Evolutionary conservation across 2,797 vertebrate species (phyloP), one percentile per base, ranked within the genome.

Genomic region (Scleropages formosus): DNA sequence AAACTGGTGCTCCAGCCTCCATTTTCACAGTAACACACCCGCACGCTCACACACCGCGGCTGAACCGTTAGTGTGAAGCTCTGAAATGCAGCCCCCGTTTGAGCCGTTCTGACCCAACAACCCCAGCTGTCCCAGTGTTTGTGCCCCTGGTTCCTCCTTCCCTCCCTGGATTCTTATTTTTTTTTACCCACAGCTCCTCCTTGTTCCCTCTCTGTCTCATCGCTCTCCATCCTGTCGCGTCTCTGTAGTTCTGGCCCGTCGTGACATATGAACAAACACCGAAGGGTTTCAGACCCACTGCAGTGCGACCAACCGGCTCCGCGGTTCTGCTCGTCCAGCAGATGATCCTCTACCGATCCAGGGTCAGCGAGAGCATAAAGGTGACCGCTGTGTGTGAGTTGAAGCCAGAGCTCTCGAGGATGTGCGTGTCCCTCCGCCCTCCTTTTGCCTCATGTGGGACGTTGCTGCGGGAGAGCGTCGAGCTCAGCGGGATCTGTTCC

Each of bases 1-100:
- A 26, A 46, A 69, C 20, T 39, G 31, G 31, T 39, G 6, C n/a
- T n/a, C n/a, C n/a, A n/a, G n/a, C 31, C 31, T 6, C 6, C 31
- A 2, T 39, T 6, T 39, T n/a, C n/a, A n/a, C 31, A 2, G 31
- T 6, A 6, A 46, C 69, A 68, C 66, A 56, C 58, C 18, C 63
- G 69, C 61, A 67, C 47, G 72, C 72, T 63, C 66, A 20, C 70
- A 72, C 18, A 39, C 31, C 31, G 6, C 2, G 39, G 39, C 31
- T 39, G 39, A 39, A 39, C 31, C 2, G 31, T 39, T n/a, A n/a
- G 22, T 77, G 78, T 83, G 83, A 75, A 69, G n/a, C 66, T 66
- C 76, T 72, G 71, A 87, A 75, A 51, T 77, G 81, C 83, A 84
- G 86, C 82, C 76, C 39, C 15, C 75, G 81, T 63, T 12, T 24